Evolutionary conservation across 2,797 vertebrate genomes (phyloP).

Genomic region (Serranus cabrilla): DNA sequence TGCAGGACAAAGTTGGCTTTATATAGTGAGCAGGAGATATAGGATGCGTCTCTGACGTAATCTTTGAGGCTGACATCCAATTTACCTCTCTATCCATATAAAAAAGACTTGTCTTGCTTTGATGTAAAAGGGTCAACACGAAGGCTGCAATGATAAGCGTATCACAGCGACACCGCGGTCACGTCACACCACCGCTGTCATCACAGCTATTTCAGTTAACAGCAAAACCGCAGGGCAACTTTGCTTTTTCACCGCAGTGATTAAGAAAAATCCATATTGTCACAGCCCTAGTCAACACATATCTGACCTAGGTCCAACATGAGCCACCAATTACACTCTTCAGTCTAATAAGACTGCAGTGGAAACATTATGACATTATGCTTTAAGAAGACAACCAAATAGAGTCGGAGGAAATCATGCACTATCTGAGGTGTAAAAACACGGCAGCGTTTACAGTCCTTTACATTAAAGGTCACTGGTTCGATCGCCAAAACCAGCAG

Average conservation of each 20-base stretch:
- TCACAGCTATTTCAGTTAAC: no score
- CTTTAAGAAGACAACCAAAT: neutral
- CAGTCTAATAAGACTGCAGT: neutral
- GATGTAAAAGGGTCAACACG: conserved; percentile 3
- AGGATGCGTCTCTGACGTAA: neutral
- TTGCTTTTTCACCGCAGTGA: no score
- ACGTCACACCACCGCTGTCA: no score
- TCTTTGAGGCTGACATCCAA: conserved; percentile 4
- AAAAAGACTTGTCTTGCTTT: neutral
- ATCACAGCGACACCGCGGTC: no score
- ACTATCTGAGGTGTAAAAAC: conserved; percentile 1
- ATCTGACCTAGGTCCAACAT: neutral
- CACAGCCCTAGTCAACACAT: neutral
- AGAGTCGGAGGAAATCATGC: neutral
- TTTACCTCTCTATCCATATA: conserved; percentile 9
- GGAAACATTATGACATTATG: neutral
- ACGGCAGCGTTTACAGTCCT: conserved; percentile 1
- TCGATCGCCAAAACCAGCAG: conserved; percentile 11
- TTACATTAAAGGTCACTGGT: conserved; percentile 28
- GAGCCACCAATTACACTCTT: neutral
- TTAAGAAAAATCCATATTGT: no score
- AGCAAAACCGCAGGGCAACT: no score
- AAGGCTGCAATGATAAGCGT: no score
- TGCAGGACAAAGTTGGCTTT: conserved; percentile 2
- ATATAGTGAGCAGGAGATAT: neutral